Percentiles rank a stretch among this genome's conserved stretches.
These are phyloP conservation scores for Temnothorax ravouxi DNA, from an alignment of 2,888 invertebrate genomes.

Conservation along the genomic window DNA sequence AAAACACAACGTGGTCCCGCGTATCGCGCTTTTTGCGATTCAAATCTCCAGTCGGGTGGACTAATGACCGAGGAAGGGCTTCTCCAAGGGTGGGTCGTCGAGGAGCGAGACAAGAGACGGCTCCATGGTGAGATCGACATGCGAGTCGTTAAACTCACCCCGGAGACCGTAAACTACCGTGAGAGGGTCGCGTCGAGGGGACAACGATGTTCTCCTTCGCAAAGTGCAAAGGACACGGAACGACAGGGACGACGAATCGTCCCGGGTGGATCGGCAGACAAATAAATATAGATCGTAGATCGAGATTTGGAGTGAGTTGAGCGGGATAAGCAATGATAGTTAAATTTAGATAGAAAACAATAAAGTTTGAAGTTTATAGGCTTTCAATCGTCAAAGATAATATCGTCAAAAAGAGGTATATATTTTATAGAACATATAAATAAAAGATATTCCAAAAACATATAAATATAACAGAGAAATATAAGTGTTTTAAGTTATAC, in stretches of 20 bases:
- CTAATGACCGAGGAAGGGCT: constrained; percentile 68
- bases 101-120: constrained; percentile 54
- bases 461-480: not conserved
- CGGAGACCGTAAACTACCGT: constrained; percentile 75
- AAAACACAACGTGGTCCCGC: constrained; percentile 65
- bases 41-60: constrained; percentile 69
- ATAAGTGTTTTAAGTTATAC: not conserved
- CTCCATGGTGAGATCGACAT: constrained; percentile 74
- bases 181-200: constrained; percentile 62
- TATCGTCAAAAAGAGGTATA: not conserved
- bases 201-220: constrained; percentile 15
- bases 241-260: constrained; percentile 18
- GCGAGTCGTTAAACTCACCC: constrained; percentile 77
- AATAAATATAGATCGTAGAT: constrained; percentile 40
- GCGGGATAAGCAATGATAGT: not conserved
- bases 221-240: constrained; percentile 41
- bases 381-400: not conserved
- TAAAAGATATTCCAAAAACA: not conserved
- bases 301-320: constrained; percentile 16
- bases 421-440: not conserved
- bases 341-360: constrained; percentile 17
- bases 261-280: not conserved
- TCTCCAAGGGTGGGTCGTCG: constrained; percentile 34
- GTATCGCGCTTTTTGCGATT: constrained; percentile 71
- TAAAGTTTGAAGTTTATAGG: not conserved